These are phyloP conservation scores for Drosophila parvula DNA, from an alignment of 1,140 invertebrate genomes.

Conservation along the genomic window DNA sequence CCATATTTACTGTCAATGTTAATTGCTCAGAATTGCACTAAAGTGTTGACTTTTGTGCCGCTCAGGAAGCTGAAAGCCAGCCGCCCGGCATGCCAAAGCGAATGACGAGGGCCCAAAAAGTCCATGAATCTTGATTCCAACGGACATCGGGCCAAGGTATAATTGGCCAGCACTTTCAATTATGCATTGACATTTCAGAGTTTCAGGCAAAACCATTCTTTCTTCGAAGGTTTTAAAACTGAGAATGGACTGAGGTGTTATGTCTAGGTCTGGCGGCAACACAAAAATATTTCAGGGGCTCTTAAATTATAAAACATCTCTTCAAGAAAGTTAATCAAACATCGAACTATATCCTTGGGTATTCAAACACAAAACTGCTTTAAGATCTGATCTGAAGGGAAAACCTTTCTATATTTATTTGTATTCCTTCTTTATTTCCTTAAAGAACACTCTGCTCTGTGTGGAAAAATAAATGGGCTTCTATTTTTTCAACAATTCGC, in stretches of 20 bases:
- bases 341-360: not conserved
- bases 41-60: conserved; percentile 76
- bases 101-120: conserved; percentile 11
- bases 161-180: conserved; percentile 40
- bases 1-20: conserved; percentile 81
- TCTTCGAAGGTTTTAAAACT: not conserved
- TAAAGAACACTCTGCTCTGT: not conserved
- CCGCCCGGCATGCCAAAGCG: conserved; percentile 56
- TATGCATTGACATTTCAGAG: conserved; percentile 22
- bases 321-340: not conserved
- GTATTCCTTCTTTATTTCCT: too few species aligned
- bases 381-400: too few species aligned
- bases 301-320: not conserved
- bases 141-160: conserved; percentile 2
- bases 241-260: not conserved
- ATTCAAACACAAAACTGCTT: too few species aligned
- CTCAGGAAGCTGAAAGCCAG: conserved; percentile 65
- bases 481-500: conserved; percentile 22
- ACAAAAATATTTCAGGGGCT: not conserved
- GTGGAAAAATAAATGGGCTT: conserved; percentile 32
- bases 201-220: not conserved
- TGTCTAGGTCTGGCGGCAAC: not conserved
- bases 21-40: conserved; percentile 77
- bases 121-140: conserved; percentile 28
- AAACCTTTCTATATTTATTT: too few species aligned